These are phyloP conservation scores for Pteronotus mesoamericanus DNA, from an alignment of 2,797 vertebrate genomes.

Conservation along the genomic window DNA sequence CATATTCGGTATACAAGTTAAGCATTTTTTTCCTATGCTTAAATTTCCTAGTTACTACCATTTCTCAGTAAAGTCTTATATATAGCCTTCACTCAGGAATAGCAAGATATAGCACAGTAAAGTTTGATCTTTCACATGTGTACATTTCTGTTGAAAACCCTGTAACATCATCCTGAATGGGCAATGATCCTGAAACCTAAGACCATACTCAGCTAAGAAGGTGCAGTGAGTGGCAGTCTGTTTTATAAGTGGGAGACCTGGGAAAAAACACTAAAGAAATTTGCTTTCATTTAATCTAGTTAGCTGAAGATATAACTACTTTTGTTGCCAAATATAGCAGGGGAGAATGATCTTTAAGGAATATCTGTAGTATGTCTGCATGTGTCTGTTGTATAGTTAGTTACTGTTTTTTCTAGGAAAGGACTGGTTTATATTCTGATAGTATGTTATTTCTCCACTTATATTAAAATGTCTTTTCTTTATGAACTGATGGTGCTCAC, in stretches of 20 bases:
- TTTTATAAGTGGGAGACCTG: background rate
- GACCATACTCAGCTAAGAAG: background rate
- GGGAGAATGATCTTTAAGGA: background rate
- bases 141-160: background rate
- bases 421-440: background rate
- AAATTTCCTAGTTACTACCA: background rate
- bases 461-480: background rate
- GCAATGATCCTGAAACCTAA: background rate
- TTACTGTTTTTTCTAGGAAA: background rate
- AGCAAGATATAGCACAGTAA: background rate
- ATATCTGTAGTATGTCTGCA: background rate
- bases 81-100: background rate
- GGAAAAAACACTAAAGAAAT: background rate
- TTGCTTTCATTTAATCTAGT: background rate
- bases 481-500: background rate
- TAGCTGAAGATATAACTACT: background rate
- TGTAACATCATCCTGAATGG: background rate
- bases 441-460: background rate
- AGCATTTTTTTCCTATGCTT: background rate
- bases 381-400: background rate
- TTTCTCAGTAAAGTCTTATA: background rate
- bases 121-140: background rate
- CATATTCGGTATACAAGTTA: background rate
- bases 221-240: background rate
- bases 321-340: background rate